These are phyloP conservation scores for Ochropleura plecta DNA, from an alignment of 2,888 invertebrate genomes.

Conservation along the genomic window DNA sequence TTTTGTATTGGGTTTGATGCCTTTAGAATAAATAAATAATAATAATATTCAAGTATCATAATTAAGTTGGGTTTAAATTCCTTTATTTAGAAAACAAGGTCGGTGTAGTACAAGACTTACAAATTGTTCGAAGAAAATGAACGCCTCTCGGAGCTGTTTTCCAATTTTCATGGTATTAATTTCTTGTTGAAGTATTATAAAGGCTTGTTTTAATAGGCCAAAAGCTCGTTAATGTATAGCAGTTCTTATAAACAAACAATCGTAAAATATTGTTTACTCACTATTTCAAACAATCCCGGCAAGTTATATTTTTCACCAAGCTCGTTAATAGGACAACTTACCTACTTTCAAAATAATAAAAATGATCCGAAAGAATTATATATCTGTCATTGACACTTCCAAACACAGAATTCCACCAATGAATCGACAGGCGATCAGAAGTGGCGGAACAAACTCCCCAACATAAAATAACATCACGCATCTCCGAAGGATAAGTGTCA, in stretches of 20 bases:
- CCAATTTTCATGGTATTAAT: conserved; percentile 39
- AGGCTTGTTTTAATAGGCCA: conserved; percentile 18
- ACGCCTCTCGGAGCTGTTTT: conserved; percentile 42
- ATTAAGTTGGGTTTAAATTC: conserved; percentile 34
- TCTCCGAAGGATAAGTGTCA: too few species aligned
- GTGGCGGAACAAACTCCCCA: too few species aligned
- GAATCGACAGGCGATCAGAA: not conserved
- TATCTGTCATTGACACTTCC: not conserved
- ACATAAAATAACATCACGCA: too few species aligned
- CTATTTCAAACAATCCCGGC: not conserved
- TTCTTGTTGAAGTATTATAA: conserved; percentile 43
- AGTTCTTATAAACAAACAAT: not conserved
- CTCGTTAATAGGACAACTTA: not conserved
- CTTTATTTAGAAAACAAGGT: conserved; percentile 47
- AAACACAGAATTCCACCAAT: not conserved
- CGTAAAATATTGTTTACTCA: not conserved
- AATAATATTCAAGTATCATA: conserved; percentile 52
- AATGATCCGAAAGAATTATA: not conserved
- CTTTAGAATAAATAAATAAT: too few species aligned
- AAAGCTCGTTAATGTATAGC: not conserved
- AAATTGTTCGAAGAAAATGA: conserved; percentile 48
- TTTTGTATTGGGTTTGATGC: too few species aligned
- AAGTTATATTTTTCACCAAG: not conserved
- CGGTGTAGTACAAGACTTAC: conserved; percentile 34
- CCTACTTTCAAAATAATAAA: not conserved